Conservation (phyloP, 2,797 vertebrate species). For the Lithobates pipiens region DNA sequence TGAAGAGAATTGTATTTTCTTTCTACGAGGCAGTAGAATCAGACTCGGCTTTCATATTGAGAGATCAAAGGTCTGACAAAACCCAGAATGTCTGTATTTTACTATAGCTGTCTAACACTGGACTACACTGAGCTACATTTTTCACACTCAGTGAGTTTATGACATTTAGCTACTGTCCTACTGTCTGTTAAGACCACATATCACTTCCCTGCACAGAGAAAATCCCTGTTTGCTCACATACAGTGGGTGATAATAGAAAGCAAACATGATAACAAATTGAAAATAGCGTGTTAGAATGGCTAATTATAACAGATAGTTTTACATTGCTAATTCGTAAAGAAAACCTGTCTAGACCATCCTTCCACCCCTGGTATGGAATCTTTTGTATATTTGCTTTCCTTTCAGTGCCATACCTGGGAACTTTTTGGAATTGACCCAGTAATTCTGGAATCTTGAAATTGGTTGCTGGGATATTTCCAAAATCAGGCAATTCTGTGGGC, state of each 20-base stretch:
- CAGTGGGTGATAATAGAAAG: not conserved
- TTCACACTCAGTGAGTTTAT: constrained; percentile 5
- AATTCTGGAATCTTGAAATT: no score
- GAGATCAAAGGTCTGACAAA: constrained; percentile 46
- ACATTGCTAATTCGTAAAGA: not conserved
- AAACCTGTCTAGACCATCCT: no score
- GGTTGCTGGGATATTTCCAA: no score
- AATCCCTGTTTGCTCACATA: not conserved
- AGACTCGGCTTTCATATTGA: constrained; percentile 20
- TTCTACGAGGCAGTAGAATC: constrained; percentile 14
- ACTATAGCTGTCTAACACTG: not conserved
- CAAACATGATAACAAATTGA: not conserved
- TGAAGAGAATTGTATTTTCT: constrained; percentile 27
- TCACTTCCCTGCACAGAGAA: not conserved
- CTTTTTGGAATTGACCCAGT: no score
- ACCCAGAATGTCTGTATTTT: constrained; percentile 34
- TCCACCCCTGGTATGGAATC: no score
- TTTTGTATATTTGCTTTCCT: no score
- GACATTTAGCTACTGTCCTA: constrained; percentile 12
- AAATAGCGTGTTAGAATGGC: not conserved
- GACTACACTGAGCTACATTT: constrained; percentile 22
- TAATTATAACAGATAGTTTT: not conserved
- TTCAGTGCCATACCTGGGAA: no score
- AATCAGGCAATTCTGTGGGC: no score
- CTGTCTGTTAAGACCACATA: not conserved